phyloP scores from a whole-genome alignment of 2,113 vertebrate species.

The Hassar affinis region DNA sequence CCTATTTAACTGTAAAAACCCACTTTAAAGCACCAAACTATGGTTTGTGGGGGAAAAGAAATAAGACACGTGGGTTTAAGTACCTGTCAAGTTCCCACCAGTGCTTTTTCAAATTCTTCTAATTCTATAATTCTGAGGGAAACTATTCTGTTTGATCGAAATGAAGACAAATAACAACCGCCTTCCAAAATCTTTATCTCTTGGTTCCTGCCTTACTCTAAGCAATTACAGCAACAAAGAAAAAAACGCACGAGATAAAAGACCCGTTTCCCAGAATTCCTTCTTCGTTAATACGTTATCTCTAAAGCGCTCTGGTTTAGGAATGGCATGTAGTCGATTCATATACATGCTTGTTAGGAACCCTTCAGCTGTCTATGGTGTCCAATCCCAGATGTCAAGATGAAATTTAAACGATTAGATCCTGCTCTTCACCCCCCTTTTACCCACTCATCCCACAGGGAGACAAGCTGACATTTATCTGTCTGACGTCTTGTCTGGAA shows the following conservation, averaged over 20 bases:
- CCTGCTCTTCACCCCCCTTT: slow-evolving; percentile 24
- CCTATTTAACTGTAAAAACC: background rate
- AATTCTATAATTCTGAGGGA: background rate
- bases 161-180: background rate
- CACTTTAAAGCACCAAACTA: background rate
- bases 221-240: slow-evolving; percentile 4
- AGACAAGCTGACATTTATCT: slow-evolving; percentile 56
- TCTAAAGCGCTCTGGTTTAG: background rate
- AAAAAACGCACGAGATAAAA: background rate
- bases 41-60: background rate
- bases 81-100: background rate
- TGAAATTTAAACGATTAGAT: slow-evolving; percentile 46
- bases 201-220: background rate
- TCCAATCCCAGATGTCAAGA: slow-evolving; percentile 34
- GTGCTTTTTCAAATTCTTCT: background rate
- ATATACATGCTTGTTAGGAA: slow-evolving; percentile 5
- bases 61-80: background rate
- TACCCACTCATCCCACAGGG: slow-evolving; percentile 47
- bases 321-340: background rate
- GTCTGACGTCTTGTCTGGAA: slow-evolving; percentile 55
- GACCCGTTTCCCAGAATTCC: background rate
- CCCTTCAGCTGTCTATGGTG: slow-evolving; percentile 10
- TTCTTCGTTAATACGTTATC: background rate
- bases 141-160: background rate
- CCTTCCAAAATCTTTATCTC: background rate